These are phyloP conservation scores for Acrocephalus arundinaceus DNA, from an alignment of 2,113 vertebrate genomes.

Conservation along the genomic window DNA sequence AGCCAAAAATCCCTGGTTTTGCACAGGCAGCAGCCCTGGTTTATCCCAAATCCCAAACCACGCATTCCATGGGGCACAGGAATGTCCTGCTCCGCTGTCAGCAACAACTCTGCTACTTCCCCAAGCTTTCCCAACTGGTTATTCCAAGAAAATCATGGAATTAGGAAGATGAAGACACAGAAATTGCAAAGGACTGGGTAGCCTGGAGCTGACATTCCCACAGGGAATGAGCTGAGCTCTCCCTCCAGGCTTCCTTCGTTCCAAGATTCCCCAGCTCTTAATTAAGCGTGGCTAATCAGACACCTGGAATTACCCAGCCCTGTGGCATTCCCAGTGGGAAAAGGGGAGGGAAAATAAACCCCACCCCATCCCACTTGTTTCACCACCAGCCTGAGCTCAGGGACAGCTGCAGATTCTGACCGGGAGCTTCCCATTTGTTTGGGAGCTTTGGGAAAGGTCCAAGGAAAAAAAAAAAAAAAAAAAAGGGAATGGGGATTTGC, in stretches of 20 bases:
- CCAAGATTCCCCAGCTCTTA: not conserved
- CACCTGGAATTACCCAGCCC: not conserved
- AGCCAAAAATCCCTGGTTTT: not conserved
- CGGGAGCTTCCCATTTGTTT: not conserved
- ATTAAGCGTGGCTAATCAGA: conserved; percentile 27
- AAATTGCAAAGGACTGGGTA: not conserved
- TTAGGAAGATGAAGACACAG: rapidly evolving
- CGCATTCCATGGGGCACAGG: rapidly evolving
- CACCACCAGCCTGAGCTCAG: not conserved
- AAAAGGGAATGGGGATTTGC: not conserved
- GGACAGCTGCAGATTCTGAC: not conserved
- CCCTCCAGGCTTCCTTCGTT: not conserved
- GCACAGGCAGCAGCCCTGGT: not conserved
- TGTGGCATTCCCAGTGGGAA: not conserved
- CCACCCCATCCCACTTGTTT: not conserved
- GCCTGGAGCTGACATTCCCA: not conserved
- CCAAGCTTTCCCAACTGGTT: not conserved
- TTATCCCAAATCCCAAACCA: not conserved
- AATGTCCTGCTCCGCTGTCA: rapidly evolving
- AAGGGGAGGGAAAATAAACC: not conserved
- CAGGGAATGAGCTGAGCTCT: not conserved
- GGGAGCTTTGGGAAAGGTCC: not conserved
- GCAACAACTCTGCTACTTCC: not conserved
- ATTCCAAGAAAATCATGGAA: not conserved
- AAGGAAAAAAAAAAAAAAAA: not conserved